Conservation (phyloP, 2,888 invertebrate genomes). For the Polylopha cassiicola region DNA sequence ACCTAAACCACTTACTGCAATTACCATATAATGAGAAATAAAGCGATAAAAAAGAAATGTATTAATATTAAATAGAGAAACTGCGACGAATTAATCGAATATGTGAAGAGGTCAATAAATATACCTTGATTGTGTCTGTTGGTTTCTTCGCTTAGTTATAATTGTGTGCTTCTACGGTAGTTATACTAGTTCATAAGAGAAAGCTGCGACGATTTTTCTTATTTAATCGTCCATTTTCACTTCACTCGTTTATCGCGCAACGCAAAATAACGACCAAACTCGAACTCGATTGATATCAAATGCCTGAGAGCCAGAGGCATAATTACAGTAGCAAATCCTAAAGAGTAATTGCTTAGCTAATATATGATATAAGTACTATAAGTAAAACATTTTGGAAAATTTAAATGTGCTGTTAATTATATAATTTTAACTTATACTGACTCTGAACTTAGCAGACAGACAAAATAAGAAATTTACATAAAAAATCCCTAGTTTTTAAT, state of each 20-base stretch:
- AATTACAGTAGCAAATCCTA: neutral
- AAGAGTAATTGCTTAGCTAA: neutral
- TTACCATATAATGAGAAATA: neutral
- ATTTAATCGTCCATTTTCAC: constrained; percentile 46
- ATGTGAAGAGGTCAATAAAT: constrained; percentile 57
- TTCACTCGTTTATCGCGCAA: constrained; percentile 30
- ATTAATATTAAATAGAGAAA: constrained; percentile 22
- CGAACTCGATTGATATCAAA: constrained; percentile 18
- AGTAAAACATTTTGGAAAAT: too few relatives aligned
- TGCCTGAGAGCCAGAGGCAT: constrained; percentile 8
- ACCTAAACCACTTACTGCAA: constrained; percentile 30
- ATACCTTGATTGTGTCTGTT: constrained; percentile 36
- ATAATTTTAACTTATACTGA: too few relatives aligned
- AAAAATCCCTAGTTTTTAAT: too few relatives aligned
- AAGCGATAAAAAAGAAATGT: constrained; percentile 3
- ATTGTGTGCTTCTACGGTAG: neutral
- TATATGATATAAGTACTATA: too few relatives aligned
- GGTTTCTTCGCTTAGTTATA: constrained; percentile 16
- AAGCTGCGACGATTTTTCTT: constrained; percentile 37
- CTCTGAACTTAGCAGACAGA: too few relatives aligned
- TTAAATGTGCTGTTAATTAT: too few relatives aligned
- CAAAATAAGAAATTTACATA: too few relatives aligned
- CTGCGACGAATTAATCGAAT: constrained; percentile 44
- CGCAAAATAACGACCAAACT: constrained; percentile 39
- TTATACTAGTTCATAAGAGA: constrained; percentile 30